A percentile compares a stretch with the other conserved stretches of the same genome.
These are phyloP conservation scores for Geophilus truncorum DNA, from an alignment of 2,888 invertebrate species.

Conservation along the genomic window DNA sequence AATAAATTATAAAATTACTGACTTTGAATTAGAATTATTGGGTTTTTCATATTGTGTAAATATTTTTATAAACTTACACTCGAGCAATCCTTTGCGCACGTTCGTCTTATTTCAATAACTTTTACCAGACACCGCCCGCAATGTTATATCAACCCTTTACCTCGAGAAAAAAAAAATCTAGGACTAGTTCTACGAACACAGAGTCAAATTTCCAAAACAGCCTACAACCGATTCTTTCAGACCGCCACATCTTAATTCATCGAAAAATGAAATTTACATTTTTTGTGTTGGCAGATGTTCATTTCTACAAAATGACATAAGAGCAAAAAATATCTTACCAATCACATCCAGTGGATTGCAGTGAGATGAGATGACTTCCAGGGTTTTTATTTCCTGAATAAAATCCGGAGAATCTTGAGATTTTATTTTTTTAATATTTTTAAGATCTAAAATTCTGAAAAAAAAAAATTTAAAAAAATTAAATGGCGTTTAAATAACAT, in stretches of 20 bases:
- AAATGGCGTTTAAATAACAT: background rate
- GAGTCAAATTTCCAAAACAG: background rate
- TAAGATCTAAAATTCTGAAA: background rate
- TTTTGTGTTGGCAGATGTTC: background rate
- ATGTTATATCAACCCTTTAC: background rate
- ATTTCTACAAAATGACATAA: background rate
- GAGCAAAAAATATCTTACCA: background rate
- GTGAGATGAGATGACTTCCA: background rate
- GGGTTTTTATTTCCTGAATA: background rate
- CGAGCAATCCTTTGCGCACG: background rate
- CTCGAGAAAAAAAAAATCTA: background rate
- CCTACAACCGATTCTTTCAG: background rate
- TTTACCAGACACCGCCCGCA: background rate
- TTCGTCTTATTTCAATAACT: background rate
- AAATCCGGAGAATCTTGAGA: background rate
- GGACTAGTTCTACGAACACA: background rate
- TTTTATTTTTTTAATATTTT: background rate
- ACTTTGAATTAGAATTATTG: too few relatives aligned
- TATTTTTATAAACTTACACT: background rate
- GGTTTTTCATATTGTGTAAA: too few relatives aligned
- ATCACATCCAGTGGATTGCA: background rate
- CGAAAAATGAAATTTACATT: background rate
- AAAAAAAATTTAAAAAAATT: background rate
- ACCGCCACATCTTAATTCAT: background rate
- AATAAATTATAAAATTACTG: too few relatives aligned